A percentile compares a stretch with the other conserved stretches of the same genome.
These are phyloP conservation scores for Plagiodera versicolora DNA, from an alignment of 2,888 invertebrate genomes.

Conservation along the genomic window DNA sequence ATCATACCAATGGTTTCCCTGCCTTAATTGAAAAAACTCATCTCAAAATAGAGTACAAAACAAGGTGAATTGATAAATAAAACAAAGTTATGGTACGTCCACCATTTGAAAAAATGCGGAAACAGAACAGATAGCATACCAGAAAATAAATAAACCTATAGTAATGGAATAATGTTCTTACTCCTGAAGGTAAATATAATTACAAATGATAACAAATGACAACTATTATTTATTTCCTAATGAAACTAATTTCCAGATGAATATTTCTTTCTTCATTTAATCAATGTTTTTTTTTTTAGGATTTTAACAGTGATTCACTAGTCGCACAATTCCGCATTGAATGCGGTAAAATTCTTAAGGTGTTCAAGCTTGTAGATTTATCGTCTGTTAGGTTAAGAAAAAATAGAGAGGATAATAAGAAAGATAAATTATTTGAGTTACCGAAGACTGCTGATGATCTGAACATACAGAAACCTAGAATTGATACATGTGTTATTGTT, in stretches of 20 bases:
- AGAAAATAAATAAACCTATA: too few relatives aligned
- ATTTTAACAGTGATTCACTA: conserved; percentile 61
- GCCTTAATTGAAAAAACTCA: too few relatives aligned
- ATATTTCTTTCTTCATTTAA: neutral
- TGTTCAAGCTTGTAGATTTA: conserved; percentile 58
- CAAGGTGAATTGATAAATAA: too few relatives aligned
- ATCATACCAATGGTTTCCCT: too few relatives aligned
- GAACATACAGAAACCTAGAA: conserved; percentile 54
- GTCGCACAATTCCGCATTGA: conserved; percentile 61
- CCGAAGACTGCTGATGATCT: conserved; percentile 56
- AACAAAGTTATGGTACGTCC: too few relatives aligned
- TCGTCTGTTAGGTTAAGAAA: conserved; percentile 44
- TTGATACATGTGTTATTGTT: conserved; percentile 63
- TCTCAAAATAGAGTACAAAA: too few relatives aligned
- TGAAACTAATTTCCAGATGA: too few relatives aligned
- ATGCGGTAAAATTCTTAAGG: conserved; percentile 56
- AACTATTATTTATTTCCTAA: neutral
- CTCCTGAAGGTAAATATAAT: too few relatives aligned
- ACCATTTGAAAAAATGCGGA: too few relatives aligned
- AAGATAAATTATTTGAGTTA: conserved; percentile 50
- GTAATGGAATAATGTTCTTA: too few relatives aligned
- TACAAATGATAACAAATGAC: too few relatives aligned
- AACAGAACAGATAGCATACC: too few relatives aligned
- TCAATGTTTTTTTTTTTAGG: conserved; percentile 49
- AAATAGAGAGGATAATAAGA: conserved; percentile 44